A percentile compares a stretch with the other conserved stretches of the same genome.
Evolutionary conservation across 2,113 vertebrate species (phyloP).

Genomic region (Megaceryle maxima): DNA sequence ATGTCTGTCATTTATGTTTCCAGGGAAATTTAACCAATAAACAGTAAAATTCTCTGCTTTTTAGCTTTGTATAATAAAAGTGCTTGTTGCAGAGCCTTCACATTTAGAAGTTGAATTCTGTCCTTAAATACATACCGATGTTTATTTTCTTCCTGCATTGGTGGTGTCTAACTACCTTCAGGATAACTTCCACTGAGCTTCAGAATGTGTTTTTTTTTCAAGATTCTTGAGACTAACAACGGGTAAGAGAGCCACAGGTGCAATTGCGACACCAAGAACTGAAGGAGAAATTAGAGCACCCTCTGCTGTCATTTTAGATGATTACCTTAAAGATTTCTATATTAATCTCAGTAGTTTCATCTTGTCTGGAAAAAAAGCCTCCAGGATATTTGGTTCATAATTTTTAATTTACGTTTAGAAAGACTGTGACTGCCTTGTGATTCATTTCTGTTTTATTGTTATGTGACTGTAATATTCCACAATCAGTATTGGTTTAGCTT

Average conservation of each 20-base stretch:
- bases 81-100: neutral
- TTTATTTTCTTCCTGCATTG: neutral
- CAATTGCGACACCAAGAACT: fast-evolving
- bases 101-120: neutral
- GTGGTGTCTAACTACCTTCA: neutral
- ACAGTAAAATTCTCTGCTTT: neutral
- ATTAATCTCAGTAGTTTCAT: neutral
- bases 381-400: neutral
- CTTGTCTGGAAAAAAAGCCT: neutral
- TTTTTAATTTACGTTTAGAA: neutral
- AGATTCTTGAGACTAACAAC: neutral
- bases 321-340: neutral
- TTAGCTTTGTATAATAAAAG: neutral
- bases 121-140: neutral
- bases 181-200: neutral
- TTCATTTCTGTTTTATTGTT: neutral
- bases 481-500: neutral
- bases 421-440: neutral
- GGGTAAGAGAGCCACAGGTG: fast-evolving
- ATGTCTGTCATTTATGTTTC: neutral
- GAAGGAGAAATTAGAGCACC: conserved; percentile 22
- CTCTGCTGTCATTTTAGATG: conserved; percentile 28
- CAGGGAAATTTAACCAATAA: neutral
- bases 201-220: neutral
- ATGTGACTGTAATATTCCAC: neutral